Evolutionary conservation across 2,797 vertebrate genomes (phyloP).

Genomic region (Leptatherina wallacei): DNA sequence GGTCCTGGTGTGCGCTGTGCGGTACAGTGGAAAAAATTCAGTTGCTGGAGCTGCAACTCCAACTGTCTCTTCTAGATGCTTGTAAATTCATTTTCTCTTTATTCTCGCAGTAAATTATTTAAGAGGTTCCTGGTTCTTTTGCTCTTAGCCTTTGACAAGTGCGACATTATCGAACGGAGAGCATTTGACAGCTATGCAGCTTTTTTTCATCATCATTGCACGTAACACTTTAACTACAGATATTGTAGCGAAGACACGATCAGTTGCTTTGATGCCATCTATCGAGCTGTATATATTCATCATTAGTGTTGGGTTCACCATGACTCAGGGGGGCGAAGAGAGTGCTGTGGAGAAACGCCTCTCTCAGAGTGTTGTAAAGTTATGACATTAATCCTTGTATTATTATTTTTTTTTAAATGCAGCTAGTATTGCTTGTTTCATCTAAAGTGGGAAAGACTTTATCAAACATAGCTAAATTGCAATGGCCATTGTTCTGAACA

Average conservation of each 20-base stretch:
- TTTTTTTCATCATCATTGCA: conserved; percentile 69
- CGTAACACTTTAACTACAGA: conserved; percentile 81
- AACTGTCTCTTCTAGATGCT: conserved; percentile 50
- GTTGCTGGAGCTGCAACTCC: conserved; percentile 52
- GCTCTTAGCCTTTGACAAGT: conserved; percentile 23
- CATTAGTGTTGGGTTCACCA: conserved; percentile 37
- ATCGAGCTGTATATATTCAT: conserved; percentile 70
- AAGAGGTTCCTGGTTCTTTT: conserved; percentile 30
- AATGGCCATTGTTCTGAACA: conserved; percentile 51
- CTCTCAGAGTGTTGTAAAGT: conserved; percentile 52
- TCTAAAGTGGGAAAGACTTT: conserved; percentile 53
- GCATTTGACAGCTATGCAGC: conserved; percentile 37
- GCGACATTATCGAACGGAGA: conserved; percentile 32
- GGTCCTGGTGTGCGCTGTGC: conserved; percentile 67
- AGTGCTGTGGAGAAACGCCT: conserved; percentile 33
- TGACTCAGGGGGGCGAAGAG: conserved; percentile 56
- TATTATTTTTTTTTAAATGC: conserved; percentile 58
- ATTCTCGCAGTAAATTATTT: conserved; percentile 47
- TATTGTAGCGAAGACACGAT: conserved; percentile 67
- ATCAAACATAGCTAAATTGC: conserved; percentile 52
- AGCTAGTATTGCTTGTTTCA: conserved; percentile 62
- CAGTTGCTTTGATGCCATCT: conserved; percentile 54
- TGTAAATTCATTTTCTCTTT: conserved; percentile 45
- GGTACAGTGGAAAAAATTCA: conserved; percentile 57
- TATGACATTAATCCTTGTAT: conserved; percentile 62